A percentile compares a stretch with the other conserved stretches of the same genome.
Conservation (phyloP, 1,140 invertebrate species). For the Bombus consobrinus region DNA sequence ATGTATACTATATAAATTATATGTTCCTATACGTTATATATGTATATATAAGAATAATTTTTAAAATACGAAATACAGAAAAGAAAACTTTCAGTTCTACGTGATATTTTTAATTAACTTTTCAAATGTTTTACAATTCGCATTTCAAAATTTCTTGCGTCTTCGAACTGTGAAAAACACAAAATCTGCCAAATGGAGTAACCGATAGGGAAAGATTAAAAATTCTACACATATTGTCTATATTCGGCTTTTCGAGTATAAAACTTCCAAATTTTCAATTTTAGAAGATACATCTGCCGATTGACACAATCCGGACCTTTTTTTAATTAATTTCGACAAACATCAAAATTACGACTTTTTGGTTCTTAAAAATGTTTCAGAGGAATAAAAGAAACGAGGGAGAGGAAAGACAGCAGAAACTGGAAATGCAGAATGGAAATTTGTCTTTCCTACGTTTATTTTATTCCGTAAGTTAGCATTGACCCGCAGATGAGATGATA, state of each 20-base stretch:
- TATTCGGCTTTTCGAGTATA: background rate
- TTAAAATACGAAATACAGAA: too few species aligned
- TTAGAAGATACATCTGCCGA: background rate
- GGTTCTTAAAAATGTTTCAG: background rate
- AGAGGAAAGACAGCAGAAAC: background rate
- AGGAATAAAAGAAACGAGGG: background rate
- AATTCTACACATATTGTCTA: too few species aligned
- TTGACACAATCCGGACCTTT: background rate
- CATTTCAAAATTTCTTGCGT: background rate
- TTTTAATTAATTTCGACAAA: background rate
- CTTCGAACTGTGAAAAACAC: background rate
- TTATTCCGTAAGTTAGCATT: background rate
- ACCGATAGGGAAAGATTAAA: too few species aligned
- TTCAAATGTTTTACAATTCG: background rate
- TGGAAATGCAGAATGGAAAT: background rate
- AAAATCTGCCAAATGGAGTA: too few species aligned
- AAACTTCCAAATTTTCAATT: background rate
- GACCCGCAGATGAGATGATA: constrained; percentile 1
- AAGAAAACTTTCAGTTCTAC: too few species aligned
- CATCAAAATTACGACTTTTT: background rate
- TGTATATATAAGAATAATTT: too few species aligned
- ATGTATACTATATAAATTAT: too few species aligned
- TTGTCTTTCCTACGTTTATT: background rate
- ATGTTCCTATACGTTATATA: too few species aligned
- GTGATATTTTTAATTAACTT: background rate